phyloP scores from a whole-genome alignment of 1,140 invertebrate species.

The Papilio aristodemus region DNA sequence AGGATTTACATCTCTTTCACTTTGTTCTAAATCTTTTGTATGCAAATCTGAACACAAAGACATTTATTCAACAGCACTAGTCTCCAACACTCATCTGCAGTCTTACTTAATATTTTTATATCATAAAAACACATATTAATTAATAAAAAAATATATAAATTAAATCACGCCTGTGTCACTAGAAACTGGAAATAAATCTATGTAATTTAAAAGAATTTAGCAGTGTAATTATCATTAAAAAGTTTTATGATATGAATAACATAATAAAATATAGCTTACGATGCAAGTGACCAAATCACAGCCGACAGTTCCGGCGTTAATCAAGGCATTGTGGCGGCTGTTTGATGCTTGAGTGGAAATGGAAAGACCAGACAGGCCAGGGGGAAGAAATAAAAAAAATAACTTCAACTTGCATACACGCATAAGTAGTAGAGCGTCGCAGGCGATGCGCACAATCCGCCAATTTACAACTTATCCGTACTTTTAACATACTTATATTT shows the following conservation, averaged over 20 bases:
- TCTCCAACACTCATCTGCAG: background rate
- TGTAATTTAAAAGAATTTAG: too few relatives aligned
- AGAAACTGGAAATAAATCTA: too few relatives aligned
- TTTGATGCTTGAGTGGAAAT: constrained; percentile 67
- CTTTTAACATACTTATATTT: too few relatives aligned
- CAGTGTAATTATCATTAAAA: too few relatives aligned
- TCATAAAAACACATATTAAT: background rate
- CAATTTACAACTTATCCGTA: constrained; percentile 18
- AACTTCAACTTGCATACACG: constrained; percentile 66
- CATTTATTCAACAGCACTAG: constrained; percentile 15
- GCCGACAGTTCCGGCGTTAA: constrained; percentile 55
- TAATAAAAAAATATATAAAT: too few relatives aligned
- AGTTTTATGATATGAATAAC: too few relatives aligned
- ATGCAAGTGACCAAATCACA: constrained; percentile 45
- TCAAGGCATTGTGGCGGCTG: constrained; percentile 62
- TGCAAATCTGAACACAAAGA: constrained; percentile 20
- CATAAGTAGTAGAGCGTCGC: constrained; percentile 55
- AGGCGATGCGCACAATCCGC: constrained; percentile 38
- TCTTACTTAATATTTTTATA: background rate
- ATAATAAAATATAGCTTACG: constrained; percentile 22
- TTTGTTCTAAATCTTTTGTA: constrained; percentile 23
- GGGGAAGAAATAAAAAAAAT: constrained; percentile 72
- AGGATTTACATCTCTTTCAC: constrained; percentile 19
- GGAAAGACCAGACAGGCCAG: constrained; percentile 72
- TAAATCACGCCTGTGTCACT: too few relatives aligned